Evolutionary conservation across 2,113 vertebrate species (phyloP).

Genomic region (Ibidorhyncha struthersii): DNA sequence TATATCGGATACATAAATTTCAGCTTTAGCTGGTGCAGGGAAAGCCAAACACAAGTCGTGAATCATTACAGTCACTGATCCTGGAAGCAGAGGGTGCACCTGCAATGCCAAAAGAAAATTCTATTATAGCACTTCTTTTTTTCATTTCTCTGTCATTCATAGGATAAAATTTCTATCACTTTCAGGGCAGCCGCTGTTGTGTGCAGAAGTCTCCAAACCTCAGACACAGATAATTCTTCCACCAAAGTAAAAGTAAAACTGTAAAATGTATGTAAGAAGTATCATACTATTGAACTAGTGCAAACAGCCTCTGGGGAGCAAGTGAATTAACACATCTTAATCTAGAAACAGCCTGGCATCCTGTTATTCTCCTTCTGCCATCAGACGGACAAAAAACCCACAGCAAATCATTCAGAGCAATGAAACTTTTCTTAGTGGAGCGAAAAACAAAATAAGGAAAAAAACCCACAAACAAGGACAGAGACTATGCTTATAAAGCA

Average conservation of each 20-base stretch:
- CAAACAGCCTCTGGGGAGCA: neutral
- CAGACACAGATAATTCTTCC: neutral
- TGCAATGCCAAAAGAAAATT: conserved; percentile 47
- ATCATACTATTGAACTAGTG: neutral
- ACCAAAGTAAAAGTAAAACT: neutral
- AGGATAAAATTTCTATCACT: neutral
- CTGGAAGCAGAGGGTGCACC: conserved; percentile 84
- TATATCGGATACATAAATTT: conserved; percentile 87
- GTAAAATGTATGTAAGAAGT: neutral
- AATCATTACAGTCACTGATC: conserved; percentile 84
- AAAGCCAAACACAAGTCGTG: conserved; percentile 93
- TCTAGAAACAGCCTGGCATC: neutral
- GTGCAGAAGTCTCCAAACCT: neutral
- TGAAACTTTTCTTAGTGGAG: neutral
- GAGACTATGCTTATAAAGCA: neutral
- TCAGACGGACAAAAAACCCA: neutral
- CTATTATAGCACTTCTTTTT: neutral
- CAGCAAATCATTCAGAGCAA: neutral
- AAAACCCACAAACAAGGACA: neutral
- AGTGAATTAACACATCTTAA: neutral
- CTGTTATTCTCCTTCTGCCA: neutral
- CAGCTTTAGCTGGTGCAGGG: conserved; percentile 82
- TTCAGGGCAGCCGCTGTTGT: neutral
- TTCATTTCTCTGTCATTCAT: neutral
- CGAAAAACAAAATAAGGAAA: neutral